Evolutionary conservation across 2,797 vertebrate genomes (phyloP), one percentile per base, ranked within the genome.

Genomic region (Oreortyx pictus): DNA sequence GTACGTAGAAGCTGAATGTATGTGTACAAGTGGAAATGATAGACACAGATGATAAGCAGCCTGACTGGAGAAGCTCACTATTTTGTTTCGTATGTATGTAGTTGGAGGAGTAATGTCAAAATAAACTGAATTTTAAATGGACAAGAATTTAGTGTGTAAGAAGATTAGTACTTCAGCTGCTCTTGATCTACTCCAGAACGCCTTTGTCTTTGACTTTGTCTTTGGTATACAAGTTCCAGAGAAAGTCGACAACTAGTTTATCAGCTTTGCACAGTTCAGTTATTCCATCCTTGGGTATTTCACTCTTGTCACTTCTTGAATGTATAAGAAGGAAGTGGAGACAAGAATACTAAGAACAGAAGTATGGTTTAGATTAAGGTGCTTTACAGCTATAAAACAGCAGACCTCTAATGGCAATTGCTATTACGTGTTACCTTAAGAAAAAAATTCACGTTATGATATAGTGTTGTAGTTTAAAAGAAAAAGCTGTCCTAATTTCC

Each of bases 121-220:
- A 94, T 88, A 68, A 87, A 80, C 92, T 95, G 85, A 92, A 91
- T 85, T 94, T 90, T 92, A 94, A 87, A 89, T 91, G 72, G 52
- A 57, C 78, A 76, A 94, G 91, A 93, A 87, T 90, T 52, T 39
- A 70, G 47, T 70, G 27, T 19, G 14, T 49, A 31, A 31, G 49
- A 52, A 41, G 67, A 7, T 31, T 52, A 70, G 18, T 31, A 16
- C 49, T 52, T 52, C 27, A 39, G 35, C 19, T 66, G 8, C 22
- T 39, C 47, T 31, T 70, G 27, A 70, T 70, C 49, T 31, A 70
- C 27, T 70, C 35, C 19, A 41, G 49, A 41, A 52, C 61, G 92
- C 12, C 89, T 35, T 52, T 52, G 27, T 14, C 87, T 35, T 52
- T 52, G 50, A 31, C 27, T 95, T 94, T 89, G 60, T 89, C 79